These are phyloP conservation scores for Gonocerus acuteangulatus DNA, from an alignment of 2,888 invertebrate species.

Conservation along the genomic window DNA sequence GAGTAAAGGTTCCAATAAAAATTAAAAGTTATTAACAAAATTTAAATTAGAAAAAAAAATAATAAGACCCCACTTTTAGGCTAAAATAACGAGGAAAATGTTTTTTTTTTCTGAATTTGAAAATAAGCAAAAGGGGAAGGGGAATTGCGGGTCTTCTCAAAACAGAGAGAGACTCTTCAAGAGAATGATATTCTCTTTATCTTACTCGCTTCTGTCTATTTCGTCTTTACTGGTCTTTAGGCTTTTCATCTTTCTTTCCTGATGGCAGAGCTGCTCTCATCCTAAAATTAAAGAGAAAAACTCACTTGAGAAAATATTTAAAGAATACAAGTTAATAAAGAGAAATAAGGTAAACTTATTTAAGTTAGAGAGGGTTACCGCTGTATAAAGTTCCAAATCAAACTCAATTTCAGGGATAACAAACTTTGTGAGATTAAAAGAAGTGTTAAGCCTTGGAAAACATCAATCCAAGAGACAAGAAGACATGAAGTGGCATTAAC, in stretches of 20 bases:
- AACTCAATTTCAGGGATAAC: too few relatives aligned
- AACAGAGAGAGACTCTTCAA: conserved; percentile 9
- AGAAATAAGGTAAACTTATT: not conserved
- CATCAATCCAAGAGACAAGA: too few relatives aligned
- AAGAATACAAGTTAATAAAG: not conserved
- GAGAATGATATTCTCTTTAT: conserved; percentile 1
- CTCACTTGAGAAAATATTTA: conserved; percentile 13
- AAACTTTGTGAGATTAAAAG: conserved; percentile 9
- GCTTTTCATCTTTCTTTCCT: conserved; percentile 83
- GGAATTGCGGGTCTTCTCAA: conserved; percentile 7
- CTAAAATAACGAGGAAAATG: conserved; percentile 4
- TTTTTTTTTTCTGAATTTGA: conserved; percentile 4
- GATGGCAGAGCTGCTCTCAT: conserved; percentile 82
- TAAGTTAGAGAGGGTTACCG: too few relatives aligned
- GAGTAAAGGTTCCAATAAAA: too few relatives aligned
- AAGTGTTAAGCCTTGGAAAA: too few relatives aligned
- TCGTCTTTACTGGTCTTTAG: conserved; percentile 42
- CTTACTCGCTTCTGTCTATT: not conserved
- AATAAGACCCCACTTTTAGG: not conserved
- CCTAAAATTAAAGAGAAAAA: conserved; percentile 51
- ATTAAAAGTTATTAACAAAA: too few relatives aligned
- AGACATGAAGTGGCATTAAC: too few relatives aligned
- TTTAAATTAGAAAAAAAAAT: conserved; percentile 8
- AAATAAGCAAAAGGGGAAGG: conserved; percentile 11
- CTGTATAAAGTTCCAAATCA: too few relatives aligned